Conservation (phyloP, 2,797 vertebrate species). For the Pipistrellus pipistrellus region DNA sequence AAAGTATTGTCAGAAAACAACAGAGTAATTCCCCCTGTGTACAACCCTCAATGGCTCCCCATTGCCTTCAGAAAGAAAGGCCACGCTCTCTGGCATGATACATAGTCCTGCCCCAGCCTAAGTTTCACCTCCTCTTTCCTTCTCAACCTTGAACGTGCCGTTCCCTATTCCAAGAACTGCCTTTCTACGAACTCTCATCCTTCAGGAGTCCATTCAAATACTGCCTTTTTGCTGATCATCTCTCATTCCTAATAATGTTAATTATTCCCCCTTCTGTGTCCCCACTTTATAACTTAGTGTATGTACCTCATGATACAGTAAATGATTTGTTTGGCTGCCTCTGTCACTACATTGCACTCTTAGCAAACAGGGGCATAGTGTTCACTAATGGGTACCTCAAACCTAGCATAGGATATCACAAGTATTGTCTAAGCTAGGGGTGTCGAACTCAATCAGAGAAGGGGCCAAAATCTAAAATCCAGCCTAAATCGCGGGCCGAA, state of each 20-base stretch:
- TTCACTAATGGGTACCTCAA: not conserved
- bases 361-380: not conserved
- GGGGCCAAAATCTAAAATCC: no score
- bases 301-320: not conserved
- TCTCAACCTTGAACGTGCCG: not conserved
- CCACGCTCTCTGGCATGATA: not conserved
- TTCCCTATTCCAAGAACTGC: not conserved
- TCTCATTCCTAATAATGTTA: not conserved
- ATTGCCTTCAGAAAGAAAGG: not conserved
- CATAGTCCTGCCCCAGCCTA: not conserved
- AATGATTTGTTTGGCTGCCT: not conserved
- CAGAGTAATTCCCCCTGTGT: not conserved
- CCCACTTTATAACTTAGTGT: not conserved
- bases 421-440: not conserved
- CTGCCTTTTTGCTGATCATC: not conserved
- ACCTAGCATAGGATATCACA: not conserved
- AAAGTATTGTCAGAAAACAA: not conserved
- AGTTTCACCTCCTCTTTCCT: not conserved
- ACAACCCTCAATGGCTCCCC: not conserved
- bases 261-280: not conserved
- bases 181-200: not conserved
- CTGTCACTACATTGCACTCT: not conserved
- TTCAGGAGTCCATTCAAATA: not conserved
- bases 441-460: no score
- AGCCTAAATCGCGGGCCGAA: no score